Base-by-base conservation (phyloP, 2,797 vertebrate genomes). In the Pseudochirops cupreus region DNA sequence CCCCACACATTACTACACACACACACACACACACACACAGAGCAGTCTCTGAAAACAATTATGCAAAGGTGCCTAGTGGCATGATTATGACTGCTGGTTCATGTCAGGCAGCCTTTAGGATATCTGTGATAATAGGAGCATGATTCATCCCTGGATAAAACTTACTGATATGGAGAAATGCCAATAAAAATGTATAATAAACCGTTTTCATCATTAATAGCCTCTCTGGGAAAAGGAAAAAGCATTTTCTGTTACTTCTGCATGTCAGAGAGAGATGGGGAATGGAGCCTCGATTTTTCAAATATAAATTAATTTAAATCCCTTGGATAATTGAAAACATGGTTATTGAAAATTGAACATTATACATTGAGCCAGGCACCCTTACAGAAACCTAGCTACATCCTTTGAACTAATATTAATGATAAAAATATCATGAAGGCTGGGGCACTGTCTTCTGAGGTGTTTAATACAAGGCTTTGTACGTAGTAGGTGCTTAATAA, bases 371-470 rank as follows among this genome's bases (percentile, higher is more conserved):
- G 10, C 21, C 50, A 57, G 74, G 39, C 93, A 95, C 96, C 94
- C 96, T 92, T 92, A 55, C 58, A 92, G 94, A 94, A 94, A 56
- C 82, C 62, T 90, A 91, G 12, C 82, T 91, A 59, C 24, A 82
- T 62, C 94, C 67, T 92, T 94, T 95, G 92, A 92, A 97, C 95
- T 95, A 96, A 94, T 62, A 62, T 94, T 92, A 95, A 96, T 94
- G 96, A 93, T 96, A 95, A 96, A 39, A 82, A 0, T 39, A 24
- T 46, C 16, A 24, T 9, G 18, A 39, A 24, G 6, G 18, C n/a
- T 74, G 18, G 14, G 67, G 4, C 33, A 67, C 12, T 67, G 5
- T 14, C 67, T 74, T 74, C 18, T 18, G 21, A 74, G 67, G 7
- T 82, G 18, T 82, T 82, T 46, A 82, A 16, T 33, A 33, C 29